phyloP scores from a whole-genome alignment of 2,888 invertebrate species.

The Ichneumon xanthorius region DNA sequence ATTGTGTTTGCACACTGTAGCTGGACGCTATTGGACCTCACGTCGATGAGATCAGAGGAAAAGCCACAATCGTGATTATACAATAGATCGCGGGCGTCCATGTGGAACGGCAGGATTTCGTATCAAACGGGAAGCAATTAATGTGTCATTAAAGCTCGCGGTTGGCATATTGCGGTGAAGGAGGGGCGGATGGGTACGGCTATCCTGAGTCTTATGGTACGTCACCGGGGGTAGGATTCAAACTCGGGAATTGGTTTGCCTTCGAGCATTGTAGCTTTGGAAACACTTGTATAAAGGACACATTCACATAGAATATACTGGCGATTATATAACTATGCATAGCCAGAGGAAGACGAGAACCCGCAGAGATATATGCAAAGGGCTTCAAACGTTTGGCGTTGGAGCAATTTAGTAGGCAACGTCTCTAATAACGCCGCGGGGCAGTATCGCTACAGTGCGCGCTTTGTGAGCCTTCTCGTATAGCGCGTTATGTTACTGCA shows the following conservation, averaged over 20 bases:
- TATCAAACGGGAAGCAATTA: constrained; percentile 80
- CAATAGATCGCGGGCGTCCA: constrained; percentile 7
- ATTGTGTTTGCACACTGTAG: not conserved
- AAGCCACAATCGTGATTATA: constrained; percentile 30
- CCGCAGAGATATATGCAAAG: constrained; percentile 18
- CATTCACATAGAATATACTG: not conserved
- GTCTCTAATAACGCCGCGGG: constrained; percentile 42
- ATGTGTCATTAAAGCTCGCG: constrained; percentile 78
- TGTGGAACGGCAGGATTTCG: constrained; percentile 55
- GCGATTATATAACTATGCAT: not conserved
- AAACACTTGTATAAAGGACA: constrained; percentile 21
- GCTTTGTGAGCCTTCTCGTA: constrained; percentile 11
- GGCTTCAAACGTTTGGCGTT: constrained; percentile 42
- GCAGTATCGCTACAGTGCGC: not conserved
- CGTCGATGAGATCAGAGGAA: not conserved
- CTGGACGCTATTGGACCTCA: not conserved
- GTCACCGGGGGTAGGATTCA: not conserved
- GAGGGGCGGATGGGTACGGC: not conserved
- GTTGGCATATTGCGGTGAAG: constrained; percentile 27
- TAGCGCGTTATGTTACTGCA: not conserved
- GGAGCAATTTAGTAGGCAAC: constrained; percentile 31
- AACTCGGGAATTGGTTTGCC: constrained; percentile 43
- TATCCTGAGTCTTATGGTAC: constrained; percentile 35
- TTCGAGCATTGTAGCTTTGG: constrained; percentile 23
- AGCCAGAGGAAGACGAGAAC: constrained; percentile 12